Percentiles rank a stretch among this genome's conserved stretches.
These are phyloP conservation scores for Malurus melanocephalus DNA, from an alignment of 2,113 vertebrate species.

Conservation along the genomic window DNA sequence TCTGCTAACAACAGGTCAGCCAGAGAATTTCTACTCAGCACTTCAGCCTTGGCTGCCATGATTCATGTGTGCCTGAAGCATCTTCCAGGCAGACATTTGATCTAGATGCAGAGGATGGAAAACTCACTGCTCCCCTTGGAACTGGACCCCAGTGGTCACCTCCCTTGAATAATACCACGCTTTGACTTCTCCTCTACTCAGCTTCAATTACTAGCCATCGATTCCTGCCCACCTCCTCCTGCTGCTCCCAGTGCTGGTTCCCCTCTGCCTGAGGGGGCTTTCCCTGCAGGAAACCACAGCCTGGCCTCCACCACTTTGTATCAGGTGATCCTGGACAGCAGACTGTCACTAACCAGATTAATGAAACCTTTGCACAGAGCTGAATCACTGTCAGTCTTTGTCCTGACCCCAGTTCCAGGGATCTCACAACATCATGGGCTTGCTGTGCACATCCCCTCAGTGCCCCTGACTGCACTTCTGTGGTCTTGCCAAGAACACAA, in stretches of 20 bases:
- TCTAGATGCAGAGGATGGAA: neutral
- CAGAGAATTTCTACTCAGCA: conserved; percentile 13
- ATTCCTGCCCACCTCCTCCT: neutral
- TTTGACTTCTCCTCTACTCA: neutral
- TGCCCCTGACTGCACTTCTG: neutral
- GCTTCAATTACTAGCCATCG: neutral
- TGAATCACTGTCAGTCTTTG: neutral
- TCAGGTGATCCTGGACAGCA: neutral
- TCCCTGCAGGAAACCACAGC: neutral
- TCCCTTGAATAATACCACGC: neutral
- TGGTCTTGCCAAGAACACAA: neutral
- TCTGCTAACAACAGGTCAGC: conserved; percentile 39
- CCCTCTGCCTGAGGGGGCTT: neutral
- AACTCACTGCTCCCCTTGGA: neutral
- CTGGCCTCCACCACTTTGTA: neutral
- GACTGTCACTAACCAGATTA: neutral
- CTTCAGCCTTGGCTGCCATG: neutral
- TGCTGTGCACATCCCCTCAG: neutral
- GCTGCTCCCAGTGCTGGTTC: neutral
- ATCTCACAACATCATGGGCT: neutral
- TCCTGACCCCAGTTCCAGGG: neutral
- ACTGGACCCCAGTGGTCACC: neutral
- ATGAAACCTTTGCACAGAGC: neutral
- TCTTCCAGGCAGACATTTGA: conserved; percentile 11
- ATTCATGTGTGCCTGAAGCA: neutral